Evolutionary conservation across 2,113 vertebrate species (phyloP), one percentile per base, ranked within the genome.

Genomic region (Rhizomys pruinosus): DNA sequence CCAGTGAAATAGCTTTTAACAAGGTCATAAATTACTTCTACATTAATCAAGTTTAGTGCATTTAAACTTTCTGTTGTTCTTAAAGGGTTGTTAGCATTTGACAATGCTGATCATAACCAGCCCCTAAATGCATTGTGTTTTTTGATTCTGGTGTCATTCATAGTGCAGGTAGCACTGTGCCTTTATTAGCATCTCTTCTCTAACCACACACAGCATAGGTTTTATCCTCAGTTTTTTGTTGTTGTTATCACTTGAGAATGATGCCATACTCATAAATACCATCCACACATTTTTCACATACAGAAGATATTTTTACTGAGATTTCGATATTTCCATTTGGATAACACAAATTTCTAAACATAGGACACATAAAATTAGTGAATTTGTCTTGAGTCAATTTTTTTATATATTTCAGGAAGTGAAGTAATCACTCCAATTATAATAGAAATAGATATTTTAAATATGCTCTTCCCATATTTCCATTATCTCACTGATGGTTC

Each of bases 241-340:
- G 29, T 25, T 42, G 25, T 77, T 64, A 63, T 79, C 84, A 32
- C 69, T 76, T 71, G 42, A 80, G 47, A 69, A 63, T 76, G 17
- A 93, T 61, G 16, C 37, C 82, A 44, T 52, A 80, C 42, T 64
- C 34, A 84, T 87, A 89, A 94, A 96, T 92, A 63, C 25, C 84
- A 87, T 77, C 84, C 55, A 69, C 22, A 44, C 17, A 42, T 42
- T 93, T 52, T 95, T 90, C 23, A 69, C 81, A 76, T 34, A 44
- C 22, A 73, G 7, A 84, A 87, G 79, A 89, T 84, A 92, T 89
- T 95, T 95, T 96, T 89, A 90, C 87, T 81, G 87, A 94, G 78
- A 44, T 92, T 93, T 92, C 94, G 92, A 82, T 93, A 90, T 94
- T 93, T 96, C 71, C 71, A 86, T 72, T 96, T 95, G 94, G 91